Evolutionary conservation across 1,140 invertebrate genomes (phyloP).

Genomic region (Leptinotarsa lineolata): DNA sequence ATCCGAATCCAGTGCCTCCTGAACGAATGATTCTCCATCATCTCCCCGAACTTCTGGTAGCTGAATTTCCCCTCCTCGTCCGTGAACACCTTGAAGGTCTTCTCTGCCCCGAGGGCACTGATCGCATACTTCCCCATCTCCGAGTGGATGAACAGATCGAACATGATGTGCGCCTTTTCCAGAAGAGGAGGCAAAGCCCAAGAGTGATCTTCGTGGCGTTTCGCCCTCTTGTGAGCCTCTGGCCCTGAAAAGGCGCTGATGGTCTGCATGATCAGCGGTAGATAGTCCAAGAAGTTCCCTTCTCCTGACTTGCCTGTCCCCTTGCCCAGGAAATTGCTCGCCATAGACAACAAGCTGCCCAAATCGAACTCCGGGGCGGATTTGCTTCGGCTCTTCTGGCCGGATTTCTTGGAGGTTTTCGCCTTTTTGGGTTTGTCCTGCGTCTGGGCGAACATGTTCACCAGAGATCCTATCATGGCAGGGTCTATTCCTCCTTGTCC

Average conservation of each 20-base stretch:
- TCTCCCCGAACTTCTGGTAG: conserved; percentile 72
- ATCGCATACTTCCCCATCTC: conserved; percentile 74
- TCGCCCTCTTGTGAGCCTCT: conserved; percentile 60
- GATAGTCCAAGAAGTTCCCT: conserved; percentile 32
- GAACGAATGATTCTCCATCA: conserved; percentile 76
- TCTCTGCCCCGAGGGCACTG: conserved; percentile 71
- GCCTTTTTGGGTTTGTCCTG: conserved; percentile 9
- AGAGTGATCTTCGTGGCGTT: conserved; percentile 72
- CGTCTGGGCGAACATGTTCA: conserved; percentile 52
- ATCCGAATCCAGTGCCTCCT: conserved; percentile 77
- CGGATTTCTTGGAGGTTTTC: conserved; percentile 13
- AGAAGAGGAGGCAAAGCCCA: conserved; percentile 74
- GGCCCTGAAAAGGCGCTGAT: conserved; percentile 50
- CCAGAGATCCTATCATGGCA: conserved; percentile 56
- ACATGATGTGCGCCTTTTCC: conserved; percentile 73
- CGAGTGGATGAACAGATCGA: conserved; percentile 79
- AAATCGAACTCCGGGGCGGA: conserved; percentile 36
- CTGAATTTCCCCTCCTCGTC: conserved; percentile 70
- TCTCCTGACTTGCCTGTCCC: background rate
- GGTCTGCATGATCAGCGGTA: conserved; percentile 36
- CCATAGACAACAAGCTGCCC: conserved; percentile 34
- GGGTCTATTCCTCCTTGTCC: conserved; percentile 53
- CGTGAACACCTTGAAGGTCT: conserved; percentile 64
- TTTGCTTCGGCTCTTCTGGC: conserved; percentile 11
- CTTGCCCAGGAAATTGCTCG: conserved; percentile 26